Evolutionary conservation across 2,888 invertebrate species (phyloP).

Genomic region (Zele albiditarsus): DNA sequence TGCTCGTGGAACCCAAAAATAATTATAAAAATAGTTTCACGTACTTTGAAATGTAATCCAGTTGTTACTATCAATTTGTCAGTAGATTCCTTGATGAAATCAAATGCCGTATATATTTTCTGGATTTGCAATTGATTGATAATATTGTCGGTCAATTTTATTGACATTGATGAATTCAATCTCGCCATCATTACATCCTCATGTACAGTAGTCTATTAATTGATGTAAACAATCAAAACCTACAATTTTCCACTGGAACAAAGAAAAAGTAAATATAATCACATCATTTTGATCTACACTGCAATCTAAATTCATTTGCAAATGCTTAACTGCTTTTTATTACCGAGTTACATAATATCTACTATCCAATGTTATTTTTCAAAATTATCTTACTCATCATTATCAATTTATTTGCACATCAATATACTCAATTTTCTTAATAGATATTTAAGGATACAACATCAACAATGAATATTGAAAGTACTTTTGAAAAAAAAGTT

Average conservation of each 20-base stretch:
- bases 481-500: slow-evolving; percentile 10
- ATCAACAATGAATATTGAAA: too few relatives aligned
- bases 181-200: slow-evolving; percentile 54
- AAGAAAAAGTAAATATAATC: slow-evolving; percentile 1
- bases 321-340: too few relatives aligned
- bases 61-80: slow-evolving; percentile 75
- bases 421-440: too few relatives aligned
- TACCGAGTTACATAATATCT: too few relatives aligned
- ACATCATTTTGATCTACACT: too few relatives aligned
- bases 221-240: too few relatives aligned
- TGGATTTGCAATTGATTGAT: slow-evolving; percentile 74
- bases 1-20: neutral
- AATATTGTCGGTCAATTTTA: slow-evolving; percentile 71
- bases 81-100: slow-evolving; percentile 77
- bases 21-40: slow-evolving; percentile 43
- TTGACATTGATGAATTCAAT: slow-evolving; percentile 58
- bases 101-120: slow-evolving; percentile 75
- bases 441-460: too few relatives aligned
- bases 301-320: too few relatives aligned
- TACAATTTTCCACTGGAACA: neutral
- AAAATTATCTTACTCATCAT: too few relatives aligned
- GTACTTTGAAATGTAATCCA: slow-evolving; percentile 74
- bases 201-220: too few relatives aligned
- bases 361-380: too few relatives aligned
- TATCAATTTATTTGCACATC: too few relatives aligned